Evolutionary conservation across 2,113 vertebrate genomes (phyloP).

Genomic region (Pogonocichla stellata): DNA sequence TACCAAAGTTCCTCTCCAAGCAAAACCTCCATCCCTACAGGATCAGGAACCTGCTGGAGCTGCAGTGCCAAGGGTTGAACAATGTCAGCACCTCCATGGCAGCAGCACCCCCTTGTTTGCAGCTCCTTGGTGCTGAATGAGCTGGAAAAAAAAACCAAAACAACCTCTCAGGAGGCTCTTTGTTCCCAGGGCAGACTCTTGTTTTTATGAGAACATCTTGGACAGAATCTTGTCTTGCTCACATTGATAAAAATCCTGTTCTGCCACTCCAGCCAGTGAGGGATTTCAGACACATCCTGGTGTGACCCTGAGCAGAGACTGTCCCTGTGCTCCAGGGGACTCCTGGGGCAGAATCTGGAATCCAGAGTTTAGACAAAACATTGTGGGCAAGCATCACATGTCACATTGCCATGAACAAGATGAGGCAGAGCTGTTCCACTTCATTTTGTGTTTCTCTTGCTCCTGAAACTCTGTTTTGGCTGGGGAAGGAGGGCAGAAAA

Average conservation of each 20-base stretch:
- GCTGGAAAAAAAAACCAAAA: background rate
- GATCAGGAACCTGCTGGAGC: background rate
- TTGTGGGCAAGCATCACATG: background rate
- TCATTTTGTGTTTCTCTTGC: background rate
- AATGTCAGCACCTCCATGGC: background rate
- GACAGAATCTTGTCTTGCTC: background rate
- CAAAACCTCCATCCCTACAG: background rate
- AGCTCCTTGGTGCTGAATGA: background rate
- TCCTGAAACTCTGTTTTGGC: background rate
- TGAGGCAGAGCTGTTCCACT: constrained; percentile 4
- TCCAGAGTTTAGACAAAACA: background rate
- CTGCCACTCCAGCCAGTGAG: background rate
- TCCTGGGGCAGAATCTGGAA: background rate
- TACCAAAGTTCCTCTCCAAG: background rate
- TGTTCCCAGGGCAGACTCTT: constrained; percentile 26
- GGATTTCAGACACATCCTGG: constrained; percentile 2
- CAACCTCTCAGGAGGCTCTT: background rate
- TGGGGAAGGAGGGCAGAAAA: background rate
- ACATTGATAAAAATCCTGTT: constrained; percentile 37
- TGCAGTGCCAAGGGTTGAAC: background rate
- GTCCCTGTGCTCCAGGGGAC: background rate
- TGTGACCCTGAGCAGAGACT: background rate
- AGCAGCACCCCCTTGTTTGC: background rate
- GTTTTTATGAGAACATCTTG: constrained; percentile 54
- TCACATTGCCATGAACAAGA: background rate